Evolutionary conservation across 2,888 invertebrate genomes (phyloP).

Genomic region (Nomada goodeniana): DNA sequence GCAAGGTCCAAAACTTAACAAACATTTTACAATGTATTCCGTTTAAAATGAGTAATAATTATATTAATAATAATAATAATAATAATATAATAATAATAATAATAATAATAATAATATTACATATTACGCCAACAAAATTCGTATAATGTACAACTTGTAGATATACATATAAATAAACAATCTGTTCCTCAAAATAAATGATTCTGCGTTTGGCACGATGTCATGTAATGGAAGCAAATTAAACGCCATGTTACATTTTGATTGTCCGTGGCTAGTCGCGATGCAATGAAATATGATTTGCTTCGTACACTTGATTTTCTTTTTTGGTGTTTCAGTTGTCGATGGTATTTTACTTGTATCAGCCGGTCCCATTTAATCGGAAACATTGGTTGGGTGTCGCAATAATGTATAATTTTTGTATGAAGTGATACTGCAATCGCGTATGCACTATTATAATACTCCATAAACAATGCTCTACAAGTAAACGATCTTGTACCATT

Average conservation of each 20-base stretch:
- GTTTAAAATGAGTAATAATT: constrained; percentile 76
- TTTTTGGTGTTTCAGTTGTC: constrained; percentile 54
- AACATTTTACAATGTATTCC: constrained; percentile 82
- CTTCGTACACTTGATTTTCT: constrained; percentile 61
- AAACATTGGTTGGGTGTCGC: not conserved
- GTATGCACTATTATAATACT: constrained; percentile 34
- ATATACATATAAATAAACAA: constrained; percentile 70
- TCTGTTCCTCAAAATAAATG: constrained; percentile 70
- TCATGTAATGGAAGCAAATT: constrained; percentile 80
- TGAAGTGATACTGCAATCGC: constrained; percentile 9
- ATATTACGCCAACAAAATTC: constrained; percentile 79
- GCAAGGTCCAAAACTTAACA: constrained; percentile 84
- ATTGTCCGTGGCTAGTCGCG: constrained; percentile 81
- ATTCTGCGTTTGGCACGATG: constrained; percentile 80
- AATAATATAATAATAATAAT: constrained; percentile 60
- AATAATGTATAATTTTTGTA: constrained; percentile 33
- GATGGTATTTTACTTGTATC: constrained; percentile 47
- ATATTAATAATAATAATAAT: constrained; percentile 67
- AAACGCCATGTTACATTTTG: constrained; percentile 79
- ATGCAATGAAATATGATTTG: constrained; percentile 63
- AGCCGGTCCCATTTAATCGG: constrained; percentile 56
- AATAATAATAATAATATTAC: constrained; percentile 73
- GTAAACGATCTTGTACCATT: constrained; percentile 22
- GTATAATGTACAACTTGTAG: constrained; percentile 74
- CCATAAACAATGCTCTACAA: constrained; percentile 42